Evolutionary conservation across 2,113 vertebrate genomes (phyloP), one percentile per base, ranked within the genome.

Genomic region (Lagopus leucura): DNA sequence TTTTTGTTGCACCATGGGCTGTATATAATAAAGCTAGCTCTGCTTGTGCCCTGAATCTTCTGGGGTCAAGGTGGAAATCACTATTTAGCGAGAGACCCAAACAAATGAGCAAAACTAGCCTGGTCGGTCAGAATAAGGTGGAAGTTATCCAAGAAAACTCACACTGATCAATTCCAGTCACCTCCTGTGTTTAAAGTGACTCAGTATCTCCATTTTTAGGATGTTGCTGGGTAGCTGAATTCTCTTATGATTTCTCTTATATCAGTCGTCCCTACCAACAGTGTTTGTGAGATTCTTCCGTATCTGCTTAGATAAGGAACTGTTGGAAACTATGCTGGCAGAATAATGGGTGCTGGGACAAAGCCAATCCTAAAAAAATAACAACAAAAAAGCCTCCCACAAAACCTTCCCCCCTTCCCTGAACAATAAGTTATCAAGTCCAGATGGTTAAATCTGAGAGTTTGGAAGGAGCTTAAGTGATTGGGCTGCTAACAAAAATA

Each of bases 401-500:
- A 81, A 90, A 93, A 43, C 65, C 47, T 65, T 64, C 38, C 54
- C 67, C 28, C 34, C 24, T 90, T 83, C 70, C 25, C 69, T 2
- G 14, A 92, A 95, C 94, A 96, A 94, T 92, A 91, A 96, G 82
- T 88, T 95, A 88, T 91, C 90, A 94, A 77, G 88, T 88, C 95
- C 96, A 96, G 95, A 95, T 97, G 95, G 95, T 92, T 94, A 90
- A 95, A 95, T 91, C 92, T 0, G 22, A 93, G 93, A 95, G 73
- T 95, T 90, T 94, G 90, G 90, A 97, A 96, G 94, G 86, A 95
- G 95, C 94, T 97, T 97, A 97, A 97, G 95, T 91, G 94, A 92
- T 86, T 95, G 95, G 94, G 93, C 94, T 95, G 92, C 91, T 96
- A 95, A 97, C 94, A 93, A 94, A 94, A 97, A 93, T 91, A 95